Conservation (phyloP, 2,797 vertebrate species). For the Stomatorhinus walkeri region DNA sequence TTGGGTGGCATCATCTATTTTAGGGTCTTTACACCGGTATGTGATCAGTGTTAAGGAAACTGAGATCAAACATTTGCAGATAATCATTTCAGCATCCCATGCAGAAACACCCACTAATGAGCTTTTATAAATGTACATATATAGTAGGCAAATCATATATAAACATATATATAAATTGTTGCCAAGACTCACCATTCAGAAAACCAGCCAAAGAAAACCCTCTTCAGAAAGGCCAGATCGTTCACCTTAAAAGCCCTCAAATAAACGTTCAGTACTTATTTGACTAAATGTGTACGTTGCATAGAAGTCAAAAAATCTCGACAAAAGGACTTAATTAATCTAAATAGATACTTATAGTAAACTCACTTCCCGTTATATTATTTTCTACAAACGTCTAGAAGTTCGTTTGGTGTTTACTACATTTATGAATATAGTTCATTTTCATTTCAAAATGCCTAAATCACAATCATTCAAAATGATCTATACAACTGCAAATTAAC, state of each 20-base stretch:
- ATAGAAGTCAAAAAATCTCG: background rate
- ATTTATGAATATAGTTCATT: background rate
- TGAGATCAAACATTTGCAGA: background rate
- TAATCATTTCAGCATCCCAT: background rate
- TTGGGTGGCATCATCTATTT: slow-evolving; percentile 86
- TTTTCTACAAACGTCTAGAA: background rate
- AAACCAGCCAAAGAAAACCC: background rate
- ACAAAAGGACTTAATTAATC: background rate
- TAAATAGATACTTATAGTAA: background rate
- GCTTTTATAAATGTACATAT: background rate
- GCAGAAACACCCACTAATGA: background rate
- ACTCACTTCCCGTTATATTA: background rate
- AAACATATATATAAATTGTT: background rate
- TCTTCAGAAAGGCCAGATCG: background rate
- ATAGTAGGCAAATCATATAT: background rate
- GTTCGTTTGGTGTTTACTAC: background rate
- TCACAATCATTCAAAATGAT: background rate
- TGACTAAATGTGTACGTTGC: background rate
- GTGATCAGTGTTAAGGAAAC: slow-evolving; percentile 50
- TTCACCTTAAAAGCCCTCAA: background rate
- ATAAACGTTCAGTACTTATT: background rate
- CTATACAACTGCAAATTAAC: background rate
- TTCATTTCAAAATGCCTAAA: background rate
- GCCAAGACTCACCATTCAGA: background rate
- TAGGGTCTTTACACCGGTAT: slow-evolving; percentile 78